Evolutionary conservation across 2,797 vertebrate species (phyloP).

Genomic region (Setipinna tenuifilis): DNA sequence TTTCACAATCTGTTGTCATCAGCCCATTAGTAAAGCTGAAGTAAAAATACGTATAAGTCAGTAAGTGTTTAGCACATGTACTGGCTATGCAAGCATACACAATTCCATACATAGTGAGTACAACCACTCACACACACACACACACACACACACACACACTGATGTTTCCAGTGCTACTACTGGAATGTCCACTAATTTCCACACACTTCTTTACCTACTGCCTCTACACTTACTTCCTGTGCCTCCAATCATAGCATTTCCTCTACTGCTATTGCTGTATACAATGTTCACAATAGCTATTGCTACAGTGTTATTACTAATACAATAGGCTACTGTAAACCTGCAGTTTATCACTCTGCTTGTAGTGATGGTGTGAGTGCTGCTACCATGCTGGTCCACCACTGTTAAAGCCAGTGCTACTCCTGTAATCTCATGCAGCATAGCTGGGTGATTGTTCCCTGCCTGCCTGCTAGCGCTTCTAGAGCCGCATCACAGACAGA

Average conservation of each 20-base stretch:
- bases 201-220: no score
- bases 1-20: background rate
- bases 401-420: background rate
- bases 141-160: no score
- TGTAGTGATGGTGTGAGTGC: no score
- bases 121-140: background rate
- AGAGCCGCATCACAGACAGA: background rate
- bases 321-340: no score
- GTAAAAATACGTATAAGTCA: background rate
- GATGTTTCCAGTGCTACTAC: no score
- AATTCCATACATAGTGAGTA: background rate
- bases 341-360: no score
- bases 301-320: no score
- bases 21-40: background rate
- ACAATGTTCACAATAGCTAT: no score
- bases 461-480: background rate
- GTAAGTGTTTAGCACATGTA: background rate
- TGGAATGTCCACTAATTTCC: no score
- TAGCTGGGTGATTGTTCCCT: background rate
- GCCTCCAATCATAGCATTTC: no score
- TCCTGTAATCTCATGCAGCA: background rate
- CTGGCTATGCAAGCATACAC: background rate
- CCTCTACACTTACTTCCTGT: no score
- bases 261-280: no score
- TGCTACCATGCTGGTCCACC: background rate